Conservation (phyloP, 2,113 vertebrate genomes). For the Anseranas semipalmata region DNA sequence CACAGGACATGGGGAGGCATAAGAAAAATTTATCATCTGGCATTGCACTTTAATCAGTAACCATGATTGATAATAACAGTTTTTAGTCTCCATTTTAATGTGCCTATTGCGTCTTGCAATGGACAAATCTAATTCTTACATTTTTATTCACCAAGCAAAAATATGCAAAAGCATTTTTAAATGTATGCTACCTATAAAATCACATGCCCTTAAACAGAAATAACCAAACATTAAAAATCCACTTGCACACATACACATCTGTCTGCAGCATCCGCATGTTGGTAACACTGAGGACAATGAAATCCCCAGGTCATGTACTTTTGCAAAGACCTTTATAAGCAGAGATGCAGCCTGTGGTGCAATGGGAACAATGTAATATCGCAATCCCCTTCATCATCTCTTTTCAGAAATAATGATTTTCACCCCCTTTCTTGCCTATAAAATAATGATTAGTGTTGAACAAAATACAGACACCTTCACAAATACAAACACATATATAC, state of each 20-base stretch:
- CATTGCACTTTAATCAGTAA: not conserved
- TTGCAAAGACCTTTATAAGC: not conserved
- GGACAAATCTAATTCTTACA: not conserved
- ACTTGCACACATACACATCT: not conserved
- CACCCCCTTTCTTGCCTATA: not conserved
- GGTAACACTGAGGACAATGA: not conserved
- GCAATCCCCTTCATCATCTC: accelerated
- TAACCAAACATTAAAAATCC: not conserved
- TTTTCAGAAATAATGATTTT: not conserved
- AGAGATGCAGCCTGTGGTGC: not conserved
- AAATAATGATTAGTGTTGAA: not conserved
- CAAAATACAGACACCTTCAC: not conserved
- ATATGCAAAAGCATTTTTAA: not conserved
- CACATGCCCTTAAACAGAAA: not conserved
- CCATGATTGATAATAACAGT: not conserved
- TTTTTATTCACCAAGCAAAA: not conserved
- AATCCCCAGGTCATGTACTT: not conserved
- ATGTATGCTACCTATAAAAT: not conserved
- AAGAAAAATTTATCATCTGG: not conserved
- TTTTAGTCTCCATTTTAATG: not conserved
- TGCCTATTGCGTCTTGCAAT: not conserved
- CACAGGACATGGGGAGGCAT: not conserved
- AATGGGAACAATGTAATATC: not conserved
- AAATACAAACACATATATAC: not conserved
- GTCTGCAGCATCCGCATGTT: not conserved